These are phyloP conservation scores for Procambarus clarkii DNA, from an alignment of 1,140 invertebrate species.

Conservation along the genomic window DNA sequence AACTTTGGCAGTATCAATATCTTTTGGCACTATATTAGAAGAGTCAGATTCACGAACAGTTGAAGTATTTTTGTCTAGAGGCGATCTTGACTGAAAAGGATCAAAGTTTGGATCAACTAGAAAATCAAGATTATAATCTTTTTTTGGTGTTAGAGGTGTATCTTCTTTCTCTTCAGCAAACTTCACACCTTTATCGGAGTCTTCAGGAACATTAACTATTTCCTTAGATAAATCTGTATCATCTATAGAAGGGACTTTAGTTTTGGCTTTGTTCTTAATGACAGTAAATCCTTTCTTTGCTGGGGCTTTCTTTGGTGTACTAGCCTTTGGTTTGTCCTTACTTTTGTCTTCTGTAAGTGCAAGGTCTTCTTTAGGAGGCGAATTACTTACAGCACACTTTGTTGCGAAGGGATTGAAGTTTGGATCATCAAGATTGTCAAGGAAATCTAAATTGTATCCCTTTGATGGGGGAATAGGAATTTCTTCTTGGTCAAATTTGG, in stretches of 20 bases:
- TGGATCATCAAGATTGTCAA: slow-evolving; percentile 69
- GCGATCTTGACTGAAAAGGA: slow-evolving; percentile 51
- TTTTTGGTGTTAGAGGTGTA: slow-evolving; percentile 27
- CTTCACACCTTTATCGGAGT: background rate
- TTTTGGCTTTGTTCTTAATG: slow-evolving; percentile 34
- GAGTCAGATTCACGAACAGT: background rate
- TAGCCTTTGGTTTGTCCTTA: slow-evolving; percentile 22
- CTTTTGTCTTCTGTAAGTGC: slow-evolving; percentile 1
- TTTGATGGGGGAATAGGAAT: slow-evolving; percentile 64
- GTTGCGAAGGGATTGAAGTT: slow-evolving; percentile 66
- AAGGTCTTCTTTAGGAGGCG: slow-evolving; percentile 47
- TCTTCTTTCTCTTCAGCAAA: slow-evolving; percentile 45
- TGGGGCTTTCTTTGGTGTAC: slow-evolving; percentile 25
- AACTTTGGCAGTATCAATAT: background rate
- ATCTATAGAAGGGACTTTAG: background rate
- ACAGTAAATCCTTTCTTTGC: slow-evolving; percentile 56
- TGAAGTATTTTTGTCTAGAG: background rate
- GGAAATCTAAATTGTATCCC: slow-evolving; percentile 70
- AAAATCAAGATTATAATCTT: slow-evolving; percentile 70
- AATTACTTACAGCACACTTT: slow-evolving; percentile 65
- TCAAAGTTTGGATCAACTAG: slow-evolving; percentile 69
- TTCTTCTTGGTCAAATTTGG: slow-evolving; percentile 40
- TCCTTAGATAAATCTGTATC: background rate
- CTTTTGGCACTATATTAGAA: background rate
- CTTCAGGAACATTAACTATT: background rate